These are phyloP conservation scores for Sitodiplosis mosellana DNA, from an alignment of 1,140 invertebrate species.

Conservation along the genomic window DNA sequence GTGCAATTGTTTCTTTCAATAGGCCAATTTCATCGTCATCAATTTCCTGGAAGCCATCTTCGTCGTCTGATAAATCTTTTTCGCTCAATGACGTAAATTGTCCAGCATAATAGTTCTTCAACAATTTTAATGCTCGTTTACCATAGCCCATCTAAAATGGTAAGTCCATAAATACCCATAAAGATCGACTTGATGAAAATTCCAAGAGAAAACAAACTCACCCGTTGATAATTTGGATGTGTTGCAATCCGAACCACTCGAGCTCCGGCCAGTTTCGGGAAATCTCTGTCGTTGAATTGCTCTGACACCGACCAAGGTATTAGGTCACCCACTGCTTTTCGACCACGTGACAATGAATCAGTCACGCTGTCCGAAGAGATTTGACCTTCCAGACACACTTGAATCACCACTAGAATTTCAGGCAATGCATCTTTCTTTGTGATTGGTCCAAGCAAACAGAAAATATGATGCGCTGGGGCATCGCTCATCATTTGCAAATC, in stretches of 20 bases:
- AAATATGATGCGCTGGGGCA: conserved; percentile 94
- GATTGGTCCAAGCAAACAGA: conserved; percentile 81
- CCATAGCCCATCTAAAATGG: conserved; percentile 84
- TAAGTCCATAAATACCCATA: conserved; percentile 2
- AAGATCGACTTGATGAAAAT: background rate
- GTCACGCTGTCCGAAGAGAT: conserved; percentile 61
- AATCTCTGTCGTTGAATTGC: conserved; percentile 87
- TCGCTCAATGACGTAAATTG: conserved; percentile 55
- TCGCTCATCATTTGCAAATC: conserved; percentile 98
- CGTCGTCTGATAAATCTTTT: conserved; percentile 23
- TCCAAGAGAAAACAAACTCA: too few relatives aligned
- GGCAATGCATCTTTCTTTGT: conserved; percentile 54
- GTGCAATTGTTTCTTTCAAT: conserved; percentile 42
- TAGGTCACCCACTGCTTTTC: conserved; percentile 84
- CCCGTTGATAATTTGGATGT: conserved; percentile 91
- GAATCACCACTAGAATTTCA: conserved; percentile 80
- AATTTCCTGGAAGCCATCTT: conserved; percentile 13
- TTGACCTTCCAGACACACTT: conserved; percentile 91
- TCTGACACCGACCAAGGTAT: conserved; percentile 97
- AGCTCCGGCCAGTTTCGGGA: conserved; percentile 77
- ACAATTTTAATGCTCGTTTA: conserved; percentile 56
- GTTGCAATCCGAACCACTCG: conserved; percentile 92
- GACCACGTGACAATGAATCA: conserved; percentile 63
- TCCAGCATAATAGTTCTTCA: conserved; percentile 80
- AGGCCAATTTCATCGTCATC: conserved; percentile 33